phyloP scores from a whole-genome alignment of 1,140 invertebrate species.

The Drosophila pectinifera region DNA sequence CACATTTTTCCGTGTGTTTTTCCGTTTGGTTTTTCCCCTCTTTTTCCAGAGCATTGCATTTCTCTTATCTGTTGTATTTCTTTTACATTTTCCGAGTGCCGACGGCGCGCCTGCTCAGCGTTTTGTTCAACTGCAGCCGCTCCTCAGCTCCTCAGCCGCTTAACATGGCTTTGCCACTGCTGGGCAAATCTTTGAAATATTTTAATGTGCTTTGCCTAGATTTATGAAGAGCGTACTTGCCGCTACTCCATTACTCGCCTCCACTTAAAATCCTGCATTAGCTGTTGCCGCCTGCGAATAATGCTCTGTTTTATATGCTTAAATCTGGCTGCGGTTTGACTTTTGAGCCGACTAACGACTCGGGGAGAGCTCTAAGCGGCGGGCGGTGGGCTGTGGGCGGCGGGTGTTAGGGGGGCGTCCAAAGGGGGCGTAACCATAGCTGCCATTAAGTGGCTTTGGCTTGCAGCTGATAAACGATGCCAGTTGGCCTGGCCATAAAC shows the following conservation, averaged over 20 bases:
- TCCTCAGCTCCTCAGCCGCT: slow-evolving; percentile 41
- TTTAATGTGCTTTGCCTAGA: slow-evolving; percentile 58
- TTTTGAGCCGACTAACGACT: slow-evolving; percentile 32
- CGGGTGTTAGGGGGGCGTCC: background rate
- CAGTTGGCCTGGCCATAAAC: slow-evolving; percentile 52
- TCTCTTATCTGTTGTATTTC: slow-evolving; percentile 50
- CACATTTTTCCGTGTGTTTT: slow-evolving; percentile 33
- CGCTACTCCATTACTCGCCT: slow-evolving; percentile 1
- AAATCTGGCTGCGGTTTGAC: slow-evolving; percentile 51
- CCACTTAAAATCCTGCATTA: slow-evolving; percentile 51
- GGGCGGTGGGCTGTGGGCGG: background rate
- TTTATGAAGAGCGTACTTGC: slow-evolving; percentile 43
- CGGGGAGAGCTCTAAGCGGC: background rate
- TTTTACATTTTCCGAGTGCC: slow-evolving; percentile 33
- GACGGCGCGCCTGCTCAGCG: slow-evolving; percentile 44
- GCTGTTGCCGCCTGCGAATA: slow-evolving; percentile 50
- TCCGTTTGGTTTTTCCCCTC: slow-evolving; percentile 33
- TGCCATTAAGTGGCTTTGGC: slow-evolving; percentile 58
- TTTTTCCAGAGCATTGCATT: slow-evolving; percentile 45
- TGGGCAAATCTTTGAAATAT: slow-evolving; percentile 60
- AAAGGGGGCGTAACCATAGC: slow-evolving; percentile 13
- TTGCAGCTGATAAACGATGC: slow-evolving; percentile 62
- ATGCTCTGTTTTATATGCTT: slow-evolving; percentile 60
- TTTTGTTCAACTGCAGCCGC: slow-evolving; percentile 47
- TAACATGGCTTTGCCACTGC: slow-evolving; percentile 18